Conservation (phyloP, 2,888 invertebrate genomes). For the Acleris cristana region DNA sequence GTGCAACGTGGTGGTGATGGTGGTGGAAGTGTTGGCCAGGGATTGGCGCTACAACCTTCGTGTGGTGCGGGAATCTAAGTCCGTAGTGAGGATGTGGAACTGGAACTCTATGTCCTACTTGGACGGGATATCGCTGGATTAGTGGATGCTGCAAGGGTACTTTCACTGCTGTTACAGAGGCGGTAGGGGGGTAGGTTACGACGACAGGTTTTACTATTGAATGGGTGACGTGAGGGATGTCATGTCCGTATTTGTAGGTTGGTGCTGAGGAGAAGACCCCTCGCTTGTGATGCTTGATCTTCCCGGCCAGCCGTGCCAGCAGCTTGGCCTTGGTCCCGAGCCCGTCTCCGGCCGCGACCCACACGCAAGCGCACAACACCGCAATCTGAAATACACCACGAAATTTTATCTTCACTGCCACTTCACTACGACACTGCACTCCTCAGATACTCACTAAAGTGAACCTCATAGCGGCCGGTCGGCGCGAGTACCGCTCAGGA, state of each 20-base stretch:
- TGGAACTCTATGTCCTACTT: slow-evolving; percentile 66
- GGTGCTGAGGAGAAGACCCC: slow-evolving; percentile 72
- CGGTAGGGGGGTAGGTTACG: slow-evolving; percentile 75
- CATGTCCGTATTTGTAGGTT: slow-evolving; percentile 76
- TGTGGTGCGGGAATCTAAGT: slow-evolving; percentile 65
- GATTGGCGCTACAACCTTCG: slow-evolving; percentile 58
- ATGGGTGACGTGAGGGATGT: slow-evolving; percentile 75
- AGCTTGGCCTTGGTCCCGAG: slow-evolving; percentile 57
- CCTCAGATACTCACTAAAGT: slow-evolving; percentile 62
- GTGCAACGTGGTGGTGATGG: slow-evolving; percentile 73
- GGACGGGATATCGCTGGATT: slow-evolving; percentile 60
- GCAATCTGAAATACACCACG: slow-evolving; percentile 72
- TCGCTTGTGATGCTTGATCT: slow-evolving; percentile 69
- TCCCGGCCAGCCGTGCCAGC: slow-evolving; percentile 55
- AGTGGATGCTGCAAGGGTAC: slow-evolving; percentile 68
- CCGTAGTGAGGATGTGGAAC: slow-evolving; percentile 70
- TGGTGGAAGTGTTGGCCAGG: slow-evolving; percentile 74
- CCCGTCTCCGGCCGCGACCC: slow-evolving; percentile 59
- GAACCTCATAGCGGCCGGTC: slow-evolving; percentile 71
- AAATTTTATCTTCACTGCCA: slow-evolving; percentile 47
- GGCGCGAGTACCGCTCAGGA: slow-evolving; percentile 60
- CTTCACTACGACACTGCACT: slow-evolving; percentile 40
- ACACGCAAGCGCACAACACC: slow-evolving; percentile 66
- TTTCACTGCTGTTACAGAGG: slow-evolving; percentile 73
- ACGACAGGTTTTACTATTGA: slow-evolving; percentile 76